Base-by-base conservation (phyloP, 2,888 invertebrate genomes). In the Danaus chrysippus region DNA sequence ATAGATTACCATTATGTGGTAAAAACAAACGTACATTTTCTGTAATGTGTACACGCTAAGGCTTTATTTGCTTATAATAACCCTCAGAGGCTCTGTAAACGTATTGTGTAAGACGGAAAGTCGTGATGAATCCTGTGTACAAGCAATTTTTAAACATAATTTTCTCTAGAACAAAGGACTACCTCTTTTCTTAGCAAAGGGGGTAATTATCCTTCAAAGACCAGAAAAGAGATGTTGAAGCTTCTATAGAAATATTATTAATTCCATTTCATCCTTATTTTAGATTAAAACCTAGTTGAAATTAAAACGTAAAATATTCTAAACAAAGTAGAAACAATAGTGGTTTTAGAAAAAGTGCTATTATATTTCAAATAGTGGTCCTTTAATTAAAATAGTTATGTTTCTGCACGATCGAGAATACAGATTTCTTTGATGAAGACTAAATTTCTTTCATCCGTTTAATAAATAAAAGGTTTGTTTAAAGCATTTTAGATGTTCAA, bases 381-480 rank as follows among this genome's bases (percentile, higher is more conserved):
- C 2, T 6, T 34, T 34, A 5, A 34, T 34, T 34, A 34, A 34
- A 34, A 34, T 34, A 34, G 23, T 6, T 23, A 23, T 34, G 23
- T 34, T 34, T 34, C 23, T 34, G 23, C 23, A 34, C 8, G 23
- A 34, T 34, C 6, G 23, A 5, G 3, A 34, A 34, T 6, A 34
- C 23, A 34, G 6, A 34, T 34, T 34, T 34, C 23, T 34, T 34
- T 34, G 23, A 34, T 34, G 23, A 0, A 34, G 23, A 34, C 23
- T 10, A 49, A 49, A 49, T 49, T 10, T 9, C 17, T 49, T 49
- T 17, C 17, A 13, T 10, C 3, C 17, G 10, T 49, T 49, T 49
- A 49, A 49, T 11, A 49, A 49, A 49, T 49, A 49, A 49, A 49
- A 49, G 49, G 49, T 49, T 49, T 49, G 17, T 49, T 49, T 49